phyloP scores from a whole-genome alignment of 2,797 vertebrate species.

The Pelobates cultripes region DNA sequence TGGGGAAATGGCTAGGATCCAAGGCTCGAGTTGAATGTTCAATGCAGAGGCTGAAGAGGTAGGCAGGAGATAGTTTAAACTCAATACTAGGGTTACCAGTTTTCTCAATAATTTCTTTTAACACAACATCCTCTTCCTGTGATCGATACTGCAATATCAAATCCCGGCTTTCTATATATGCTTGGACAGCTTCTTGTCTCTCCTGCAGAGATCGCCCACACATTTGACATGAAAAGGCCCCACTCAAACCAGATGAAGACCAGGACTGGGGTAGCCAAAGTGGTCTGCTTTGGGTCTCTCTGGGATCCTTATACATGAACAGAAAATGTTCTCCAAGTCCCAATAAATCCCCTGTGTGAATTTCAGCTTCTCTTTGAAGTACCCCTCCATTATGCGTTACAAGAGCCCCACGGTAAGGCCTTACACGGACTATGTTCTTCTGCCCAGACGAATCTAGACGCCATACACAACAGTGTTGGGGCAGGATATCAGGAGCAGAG shows the following conservation, averaged over 20 bases:
- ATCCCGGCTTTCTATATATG: conserved; percentile 83
- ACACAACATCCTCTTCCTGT: conserved; percentile 71
- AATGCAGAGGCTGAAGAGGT: conserved; percentile 88
- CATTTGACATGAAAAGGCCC: conserved; percentile 72
- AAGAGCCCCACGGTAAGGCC: conserved; percentile 84
- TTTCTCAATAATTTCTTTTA: conserved; percentile 89
- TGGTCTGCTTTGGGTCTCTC: conserved; percentile 74
- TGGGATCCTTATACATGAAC: conserved; percentile 91
- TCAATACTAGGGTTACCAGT: conserved; percentile 75
- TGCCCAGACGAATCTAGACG: conserved; percentile 54
- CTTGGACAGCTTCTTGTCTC: conserved; percentile 83
- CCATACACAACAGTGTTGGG: conserved; percentile 80
- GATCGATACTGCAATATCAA: conserved; percentile 83
- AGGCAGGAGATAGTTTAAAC: conserved; percentile 83
- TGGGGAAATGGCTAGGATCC: conserved; percentile 84
- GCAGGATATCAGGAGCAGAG: conserved; percentile 85
- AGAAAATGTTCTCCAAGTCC: conserved; percentile 88
- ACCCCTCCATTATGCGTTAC: conserved; percentile 87
- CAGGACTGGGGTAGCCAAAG: conserved; percentile 72
- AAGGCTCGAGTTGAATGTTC: conserved; percentile 87
- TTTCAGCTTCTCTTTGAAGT: conserved; percentile 81
- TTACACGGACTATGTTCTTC: conserved; percentile 74
- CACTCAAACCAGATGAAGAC: conserved; percentile 60
- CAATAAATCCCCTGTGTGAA: conserved; percentile 87
- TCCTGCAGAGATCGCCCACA: conserved; percentile 83